These are phyloP conservation scores for Heliconius congener DNA, from an alignment of 1,140 invertebrate genomes.

Conservation along the genomic window DNA sequence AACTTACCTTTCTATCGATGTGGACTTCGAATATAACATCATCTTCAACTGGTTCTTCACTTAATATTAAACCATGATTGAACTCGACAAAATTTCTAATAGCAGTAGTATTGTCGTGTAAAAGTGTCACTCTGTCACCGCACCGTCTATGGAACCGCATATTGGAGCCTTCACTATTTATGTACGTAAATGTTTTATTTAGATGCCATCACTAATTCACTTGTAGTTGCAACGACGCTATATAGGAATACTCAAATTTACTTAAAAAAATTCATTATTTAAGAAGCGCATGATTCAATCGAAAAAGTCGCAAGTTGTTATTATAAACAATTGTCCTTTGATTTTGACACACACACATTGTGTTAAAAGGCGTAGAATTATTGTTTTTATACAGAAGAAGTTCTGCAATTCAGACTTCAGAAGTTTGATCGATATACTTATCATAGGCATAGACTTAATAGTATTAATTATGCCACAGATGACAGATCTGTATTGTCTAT, in stretches of 20 bases:
- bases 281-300: not conserved
- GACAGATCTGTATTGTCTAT: too few relatives aligned
- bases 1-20: constrained; percentile 92
- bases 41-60: constrained; percentile 89
- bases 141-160: constrained; percentile 85
- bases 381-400: not conserved
- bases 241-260: not conserved
- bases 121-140: constrained; percentile 89
- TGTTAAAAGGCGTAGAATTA: not conserved
- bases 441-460: too few relatives aligned
- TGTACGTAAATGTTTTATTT: not conserved
- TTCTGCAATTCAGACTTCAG: not conserved
- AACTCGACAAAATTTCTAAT: constrained; percentile 90
- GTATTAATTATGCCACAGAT: too few relatives aligned
- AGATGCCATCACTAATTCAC: not conserved
- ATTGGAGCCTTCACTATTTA: not conserved
- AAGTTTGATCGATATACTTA: too few relatives aligned
- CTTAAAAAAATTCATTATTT: not conserved
- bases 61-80: constrained; percentile 87
- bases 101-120: constrained; percentile 91
- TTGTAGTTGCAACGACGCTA: not conserved
- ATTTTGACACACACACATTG: not conserved
- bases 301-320: not conserved
- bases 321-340: not conserved
- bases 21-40: constrained; percentile 94